These are phyloP conservation scores for Aptenodytes patagonicus DNA, from an alignment of 2,113 vertebrate species.

Conservation along the genomic window DNA sequence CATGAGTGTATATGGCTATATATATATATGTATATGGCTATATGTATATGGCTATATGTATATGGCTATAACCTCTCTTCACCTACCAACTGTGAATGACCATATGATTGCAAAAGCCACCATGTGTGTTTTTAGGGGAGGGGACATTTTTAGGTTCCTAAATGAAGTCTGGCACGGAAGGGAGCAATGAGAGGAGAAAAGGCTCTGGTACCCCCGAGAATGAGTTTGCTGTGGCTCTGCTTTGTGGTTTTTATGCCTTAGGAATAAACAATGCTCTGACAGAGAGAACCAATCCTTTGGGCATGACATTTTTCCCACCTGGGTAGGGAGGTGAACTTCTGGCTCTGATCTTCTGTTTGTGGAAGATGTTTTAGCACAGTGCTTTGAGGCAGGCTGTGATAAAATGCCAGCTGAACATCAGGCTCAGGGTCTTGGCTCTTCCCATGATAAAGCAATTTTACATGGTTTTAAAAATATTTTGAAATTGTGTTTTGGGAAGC, in stretches of 20 bases:
- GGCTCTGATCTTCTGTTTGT: neutral
- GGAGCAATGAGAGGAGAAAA: neutral
- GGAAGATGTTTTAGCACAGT: neutral
- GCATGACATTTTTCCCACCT: neutral
- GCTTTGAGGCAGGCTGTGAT: neutral
- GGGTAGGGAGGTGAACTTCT: accelerated
- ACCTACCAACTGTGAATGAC: neutral
- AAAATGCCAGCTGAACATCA: neutral
- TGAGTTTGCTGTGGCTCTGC: neutral
- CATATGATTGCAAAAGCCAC: neutral
- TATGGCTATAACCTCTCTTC: neutral
- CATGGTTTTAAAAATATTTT: neutral
- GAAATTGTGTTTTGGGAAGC: neutral
- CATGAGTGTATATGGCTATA: neutral
- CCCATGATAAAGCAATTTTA: neutral
- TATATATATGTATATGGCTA: too few species aligned
- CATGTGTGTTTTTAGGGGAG: neutral
- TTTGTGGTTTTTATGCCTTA: neutral
- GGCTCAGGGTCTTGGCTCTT: neutral
- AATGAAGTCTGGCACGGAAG: neutral
- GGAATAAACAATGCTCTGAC: neutral
- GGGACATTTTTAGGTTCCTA: neutral
- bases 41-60: too few species aligned
- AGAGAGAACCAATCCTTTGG: neutral
- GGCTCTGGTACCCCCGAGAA: neutral